These are phyloP conservation scores for Melitaea athalia DNA, from an alignment of 2,888 invertebrate genomes.

Conservation along the genomic window DNA sequence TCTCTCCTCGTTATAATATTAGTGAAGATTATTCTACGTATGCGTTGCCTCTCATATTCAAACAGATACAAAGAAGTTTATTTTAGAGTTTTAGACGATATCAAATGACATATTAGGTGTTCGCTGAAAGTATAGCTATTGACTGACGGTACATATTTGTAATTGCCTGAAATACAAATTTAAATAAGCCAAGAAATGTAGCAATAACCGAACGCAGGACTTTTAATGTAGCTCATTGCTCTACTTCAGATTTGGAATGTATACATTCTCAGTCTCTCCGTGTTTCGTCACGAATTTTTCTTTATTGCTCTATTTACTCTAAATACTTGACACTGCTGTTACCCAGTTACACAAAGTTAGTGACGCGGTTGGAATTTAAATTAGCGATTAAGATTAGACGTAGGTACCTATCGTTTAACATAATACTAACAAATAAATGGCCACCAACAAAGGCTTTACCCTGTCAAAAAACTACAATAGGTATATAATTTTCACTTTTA, in stretches of 20 bases:
- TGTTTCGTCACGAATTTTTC: no score
- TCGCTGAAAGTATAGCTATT: neutral
- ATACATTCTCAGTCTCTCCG: neutral
- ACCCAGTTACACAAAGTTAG: no score
- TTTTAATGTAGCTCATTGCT: neutral
- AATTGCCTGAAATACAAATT: neutral
- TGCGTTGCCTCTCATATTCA: neutral
- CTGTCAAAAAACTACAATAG: neutral
- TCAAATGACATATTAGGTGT: conserved; percentile 7
- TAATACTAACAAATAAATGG: no score
- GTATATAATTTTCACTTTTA: neutral
- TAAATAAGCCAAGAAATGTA: no score
- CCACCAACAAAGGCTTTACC: neutral
- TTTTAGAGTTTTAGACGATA: conserved; percentile 11
- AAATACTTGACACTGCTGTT: no score
- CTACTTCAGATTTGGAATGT: neutral
- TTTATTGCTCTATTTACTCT: no score
- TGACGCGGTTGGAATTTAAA: no score
- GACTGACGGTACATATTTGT: neutral
- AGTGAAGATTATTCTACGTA: neutral
- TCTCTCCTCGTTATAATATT: no score
- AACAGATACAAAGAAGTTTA: neutral
- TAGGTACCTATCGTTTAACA: no score
- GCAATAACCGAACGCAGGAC: no score
- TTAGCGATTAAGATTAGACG: no score